These are phyloP conservation scores for Hylaeus anthracinus DNA, from an alignment of 1,140 invertebrate species.

Conservation along the genomic window DNA sequence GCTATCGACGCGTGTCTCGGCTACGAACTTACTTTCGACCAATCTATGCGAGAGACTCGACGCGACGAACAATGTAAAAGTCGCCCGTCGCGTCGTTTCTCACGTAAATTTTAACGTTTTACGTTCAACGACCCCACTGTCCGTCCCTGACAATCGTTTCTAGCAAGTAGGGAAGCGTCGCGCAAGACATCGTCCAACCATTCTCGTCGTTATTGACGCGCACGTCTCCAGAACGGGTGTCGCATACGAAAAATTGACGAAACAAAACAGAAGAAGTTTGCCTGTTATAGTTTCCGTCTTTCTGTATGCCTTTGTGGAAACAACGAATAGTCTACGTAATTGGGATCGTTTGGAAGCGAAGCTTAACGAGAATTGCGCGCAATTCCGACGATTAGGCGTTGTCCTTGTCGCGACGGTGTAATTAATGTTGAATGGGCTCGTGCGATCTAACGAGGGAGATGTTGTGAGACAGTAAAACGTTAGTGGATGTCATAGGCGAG, in stretches of 20 bases:
- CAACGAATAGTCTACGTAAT: neutral
- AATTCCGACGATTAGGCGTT: neutral
- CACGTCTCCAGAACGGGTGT: neutral
- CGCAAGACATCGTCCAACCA: slow-evolving; percentile 19
- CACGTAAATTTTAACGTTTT: slow-evolving; percentile 21
- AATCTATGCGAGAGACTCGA: neutral
- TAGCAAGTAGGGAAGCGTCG: slow-evolving; percentile 44
- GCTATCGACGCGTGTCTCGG: neutral
- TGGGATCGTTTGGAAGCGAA: neutral
- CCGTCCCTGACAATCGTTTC: slow-evolving; percentile 66
- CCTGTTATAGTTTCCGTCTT: neutral
- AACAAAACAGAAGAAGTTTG: neutral
- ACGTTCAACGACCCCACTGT: slow-evolving; percentile 52
- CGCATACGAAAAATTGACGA: neutral
- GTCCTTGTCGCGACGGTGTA: neutral
- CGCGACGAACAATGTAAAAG: neutral
- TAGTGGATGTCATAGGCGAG: neutral
- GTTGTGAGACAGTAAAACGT: neutral
- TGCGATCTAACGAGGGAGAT: neutral
- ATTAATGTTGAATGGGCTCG: neutral
- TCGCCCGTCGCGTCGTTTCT: neutral
- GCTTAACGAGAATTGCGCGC: neutral
- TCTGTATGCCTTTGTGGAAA: neutral
- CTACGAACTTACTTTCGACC: neutral
- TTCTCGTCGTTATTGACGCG: neutral